Conservation (phyloP, 53 echinoderm and acorn worm species). For the Crossaster papposus region DNA sequence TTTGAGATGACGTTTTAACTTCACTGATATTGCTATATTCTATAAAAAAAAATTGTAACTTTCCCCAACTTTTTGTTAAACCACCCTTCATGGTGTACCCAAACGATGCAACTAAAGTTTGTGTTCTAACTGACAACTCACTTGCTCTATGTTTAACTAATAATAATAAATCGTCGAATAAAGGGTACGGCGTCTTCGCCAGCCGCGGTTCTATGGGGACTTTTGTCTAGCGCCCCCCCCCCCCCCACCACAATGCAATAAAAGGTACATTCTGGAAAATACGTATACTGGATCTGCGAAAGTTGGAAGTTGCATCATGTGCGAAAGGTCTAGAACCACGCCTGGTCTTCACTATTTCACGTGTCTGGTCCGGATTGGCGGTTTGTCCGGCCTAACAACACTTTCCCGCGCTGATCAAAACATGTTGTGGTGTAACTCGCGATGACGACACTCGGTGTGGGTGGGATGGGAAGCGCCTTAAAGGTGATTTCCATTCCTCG, state of each 20-base stretch:
- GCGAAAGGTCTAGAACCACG: too few relatives aligned
- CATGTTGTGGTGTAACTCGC: not conserved
- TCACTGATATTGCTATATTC: too few relatives aligned
- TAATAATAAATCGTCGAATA: conserved; percentile 8
- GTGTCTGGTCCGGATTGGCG: not conserved
- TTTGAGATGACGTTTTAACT: too few relatives aligned
- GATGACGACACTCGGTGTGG: not conserved
- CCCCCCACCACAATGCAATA: too few relatives aligned
- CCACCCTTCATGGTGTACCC: not conserved
- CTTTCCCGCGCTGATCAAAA: not conserved
- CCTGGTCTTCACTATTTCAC: too few relatives aligned
- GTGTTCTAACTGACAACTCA: conserved; percentile 4
- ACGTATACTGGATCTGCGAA: too few relatives aligned
- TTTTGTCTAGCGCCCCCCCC: too few relatives aligned
- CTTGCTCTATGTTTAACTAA: not conserved
- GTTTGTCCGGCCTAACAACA: not conserved
- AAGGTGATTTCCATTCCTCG: not conserved
- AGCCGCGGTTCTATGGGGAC: too few relatives aligned
- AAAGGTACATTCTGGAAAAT: too few relatives aligned
- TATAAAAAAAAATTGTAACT: too few relatives aligned
- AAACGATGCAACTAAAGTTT: not conserved
- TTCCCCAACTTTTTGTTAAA: too few relatives aligned
- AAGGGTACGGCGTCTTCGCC: not conserved
- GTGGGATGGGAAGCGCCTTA: not conserved
- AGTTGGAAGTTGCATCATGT: too few relatives aligned